These are phyloP conservation scores for Corydoras sp. DNA, from an alignment of 2,113 vertebrate species.

Conservation along the genomic window DNA sequence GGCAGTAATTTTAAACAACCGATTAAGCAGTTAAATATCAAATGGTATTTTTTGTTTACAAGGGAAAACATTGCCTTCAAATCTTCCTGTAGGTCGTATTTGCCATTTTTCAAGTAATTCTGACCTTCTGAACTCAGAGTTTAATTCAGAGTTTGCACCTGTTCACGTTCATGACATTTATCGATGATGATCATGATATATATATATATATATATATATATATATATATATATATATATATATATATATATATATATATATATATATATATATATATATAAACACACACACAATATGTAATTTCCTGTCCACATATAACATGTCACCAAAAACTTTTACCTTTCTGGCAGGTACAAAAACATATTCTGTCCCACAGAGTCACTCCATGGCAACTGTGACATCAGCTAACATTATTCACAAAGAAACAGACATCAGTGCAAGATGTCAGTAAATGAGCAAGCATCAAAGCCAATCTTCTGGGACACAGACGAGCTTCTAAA, in stretches of 20 bases:
- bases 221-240: not conserved
- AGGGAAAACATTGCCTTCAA: too few species aligned
- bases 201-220: not conserved
- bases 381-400: constrained; percentile 20
- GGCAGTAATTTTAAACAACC: too few species aligned
- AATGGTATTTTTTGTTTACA: too few species aligned
- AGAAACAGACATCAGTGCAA: constrained; percentile 13
- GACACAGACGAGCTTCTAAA: not conserved
- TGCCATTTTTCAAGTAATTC: too few species aligned
- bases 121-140: too few species aligned
- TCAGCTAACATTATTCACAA: constrained; percentile 11
- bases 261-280: too few species aligned
- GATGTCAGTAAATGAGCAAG: not conserved
- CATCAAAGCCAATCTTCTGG: constrained; percentile 4
- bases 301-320: not conserved
- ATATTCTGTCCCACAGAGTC: constrained; percentile 3
- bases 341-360: not conserved
- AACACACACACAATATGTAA: not conserved
- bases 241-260: too few species aligned
- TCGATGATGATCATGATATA: too few species aligned
- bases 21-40: too few species aligned
- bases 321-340: not conserved
- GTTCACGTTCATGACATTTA: not conserved
- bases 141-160: not conserved
- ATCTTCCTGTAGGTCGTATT: too few species aligned